These are phyloP conservation scores for Volucella inflata DNA, from an alignment of 2,888 invertebrate genomes.

Conservation along the genomic window DNA sequence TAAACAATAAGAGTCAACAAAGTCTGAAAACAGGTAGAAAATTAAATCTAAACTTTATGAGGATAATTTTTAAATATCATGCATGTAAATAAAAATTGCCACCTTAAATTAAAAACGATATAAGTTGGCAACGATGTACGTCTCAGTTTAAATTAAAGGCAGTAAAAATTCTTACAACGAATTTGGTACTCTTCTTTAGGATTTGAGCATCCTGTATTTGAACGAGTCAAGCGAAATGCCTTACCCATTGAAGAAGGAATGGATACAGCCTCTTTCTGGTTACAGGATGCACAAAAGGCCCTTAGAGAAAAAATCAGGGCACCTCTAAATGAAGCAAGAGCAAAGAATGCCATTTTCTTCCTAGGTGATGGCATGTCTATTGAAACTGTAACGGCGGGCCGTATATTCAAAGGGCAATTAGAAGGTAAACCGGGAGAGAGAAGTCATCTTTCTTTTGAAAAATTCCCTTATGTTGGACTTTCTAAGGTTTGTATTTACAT, in stretches of 20 bases:
- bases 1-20: background rate
- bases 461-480: conserved; percentile 87
- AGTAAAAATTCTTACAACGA: background rate
- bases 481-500: conserved; percentile 85
- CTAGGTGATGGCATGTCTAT: conserved; percentile 93
- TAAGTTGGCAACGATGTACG: background rate
- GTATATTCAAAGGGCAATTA: conserved; percentile 87
- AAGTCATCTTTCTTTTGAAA: conserved; percentile 86
- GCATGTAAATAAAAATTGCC: background rate
- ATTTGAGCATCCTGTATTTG: conserved; percentile 19
- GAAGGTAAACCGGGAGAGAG: conserved; percentile 86
- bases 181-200: conserved; percentile 18
- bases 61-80: too few species aligned
- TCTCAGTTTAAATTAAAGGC: background rate
- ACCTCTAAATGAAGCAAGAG: conserved; percentile 83
- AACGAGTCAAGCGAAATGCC: conserved; percentile 45
- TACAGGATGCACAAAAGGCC: conserved; percentile 79
- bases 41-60: background rate
- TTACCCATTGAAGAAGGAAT: conserved; percentile 47
- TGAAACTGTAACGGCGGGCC: conserved; percentile 87
- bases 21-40: conserved; percentile 18
- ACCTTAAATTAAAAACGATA: background rate
- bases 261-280: conserved; percentile 78
- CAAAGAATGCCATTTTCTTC: conserved; percentile 91
- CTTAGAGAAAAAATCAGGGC: conserved; percentile 79